These are phyloP conservation scores for Lophius piscatorius DNA, from an alignment of 2,113 vertebrate species.

Conservation along the genomic window DNA sequence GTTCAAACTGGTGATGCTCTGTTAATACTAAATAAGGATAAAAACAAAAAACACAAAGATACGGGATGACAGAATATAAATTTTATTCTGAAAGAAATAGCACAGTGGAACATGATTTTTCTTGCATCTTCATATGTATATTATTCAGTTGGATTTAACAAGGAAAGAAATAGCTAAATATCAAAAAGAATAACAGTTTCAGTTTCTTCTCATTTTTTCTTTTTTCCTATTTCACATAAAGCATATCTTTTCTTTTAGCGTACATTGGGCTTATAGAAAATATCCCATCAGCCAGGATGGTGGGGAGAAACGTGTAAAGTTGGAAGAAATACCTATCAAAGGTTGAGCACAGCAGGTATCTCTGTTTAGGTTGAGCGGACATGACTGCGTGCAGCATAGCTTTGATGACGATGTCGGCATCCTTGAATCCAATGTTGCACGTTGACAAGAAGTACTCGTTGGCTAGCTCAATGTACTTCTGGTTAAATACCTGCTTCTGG, in stretches of 20 bases:
- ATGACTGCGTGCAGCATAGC: conserved; percentile 81
- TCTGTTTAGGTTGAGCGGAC: conserved; percentile 63
- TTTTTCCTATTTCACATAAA: conserved; percentile 39
- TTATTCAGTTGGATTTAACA: too few relatives aligned
- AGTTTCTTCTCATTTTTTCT: not conserved
- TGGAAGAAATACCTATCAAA: conserved; percentile 57
- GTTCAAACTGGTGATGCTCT: too few relatives aligned
- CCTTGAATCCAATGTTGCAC: conserved; percentile 65
- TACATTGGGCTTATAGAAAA: conserved; percentile 68
- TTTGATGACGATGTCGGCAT: conserved; percentile 63
- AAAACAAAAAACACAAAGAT: too few relatives aligned
- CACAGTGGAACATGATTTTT: too few relatives aligned
- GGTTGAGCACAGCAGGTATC: conserved; percentile 74
- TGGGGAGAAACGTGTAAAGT: conserved; percentile 53
- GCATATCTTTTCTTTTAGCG: conserved; percentile 45
- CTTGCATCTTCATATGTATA: too few relatives aligned
- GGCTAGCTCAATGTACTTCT: conserved; percentile 70
- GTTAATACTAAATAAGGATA: too few relatives aligned
- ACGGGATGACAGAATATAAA: too few relatives aligned
- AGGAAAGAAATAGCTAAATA: too few relatives aligned
- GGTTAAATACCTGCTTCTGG: conserved; percentile 70
- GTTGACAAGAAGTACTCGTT: conserved; percentile 69
- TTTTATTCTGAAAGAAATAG: too few relatives aligned
- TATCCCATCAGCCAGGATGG: conserved; percentile 44
- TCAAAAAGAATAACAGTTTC: too few relatives aligned